A percentile compares a stretch with the other conserved stretches of the same genome.
These are phyloP conservation scores for Dufourea novaeangliae DNA, from an alignment of 1,140 invertebrate genomes.

Conservation along the genomic window DNA sequence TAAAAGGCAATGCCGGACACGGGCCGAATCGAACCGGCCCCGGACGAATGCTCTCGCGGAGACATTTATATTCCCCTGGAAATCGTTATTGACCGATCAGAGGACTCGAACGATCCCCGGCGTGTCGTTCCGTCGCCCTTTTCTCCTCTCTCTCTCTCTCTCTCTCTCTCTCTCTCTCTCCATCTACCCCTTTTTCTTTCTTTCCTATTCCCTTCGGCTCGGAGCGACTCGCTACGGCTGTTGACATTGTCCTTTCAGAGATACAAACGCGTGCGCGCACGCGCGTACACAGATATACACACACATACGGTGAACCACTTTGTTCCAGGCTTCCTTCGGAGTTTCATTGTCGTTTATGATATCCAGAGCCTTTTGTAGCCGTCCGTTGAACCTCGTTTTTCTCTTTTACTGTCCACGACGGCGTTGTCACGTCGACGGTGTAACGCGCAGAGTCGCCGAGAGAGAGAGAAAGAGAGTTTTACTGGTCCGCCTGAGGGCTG, in stretches of 20 bases:
- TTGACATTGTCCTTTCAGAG: constrained; percentile 7
- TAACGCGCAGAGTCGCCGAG: too few relatives aligned
- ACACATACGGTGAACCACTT: constrained; percentile 7
- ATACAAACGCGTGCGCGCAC: constrained; percentile 1
- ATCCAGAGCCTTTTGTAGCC: constrained; percentile 15
- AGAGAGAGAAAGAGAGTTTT: too few relatives aligned
- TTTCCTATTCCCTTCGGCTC: background rate
- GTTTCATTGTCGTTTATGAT: constrained; percentile 39
- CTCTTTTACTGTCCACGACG: background rate
- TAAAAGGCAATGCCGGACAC: constrained; percentile 71
- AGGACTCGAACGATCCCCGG: constrained; percentile 37
- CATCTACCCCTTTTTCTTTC: background rate
- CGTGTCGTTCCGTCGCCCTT: constrained; percentile 18
- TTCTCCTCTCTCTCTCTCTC: constrained; percentile 34
- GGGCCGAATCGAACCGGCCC: constrained; percentile 53
- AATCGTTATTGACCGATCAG: constrained; percentile 70
- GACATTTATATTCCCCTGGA: constrained; percentile 71
- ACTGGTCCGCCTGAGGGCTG: background rate
- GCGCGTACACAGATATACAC: background rate
- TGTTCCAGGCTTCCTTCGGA: constrained; percentile 16
- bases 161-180: background rate
- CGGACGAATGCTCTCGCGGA: constrained; percentile 52
- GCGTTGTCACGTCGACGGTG: background rate
- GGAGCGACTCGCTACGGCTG: constrained; percentile 19
- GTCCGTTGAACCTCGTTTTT: background rate